These are phyloP conservation scores for Leucania comma DNA, from an alignment of 2,888 invertebrate genomes.

Conservation along the genomic window DNA sequence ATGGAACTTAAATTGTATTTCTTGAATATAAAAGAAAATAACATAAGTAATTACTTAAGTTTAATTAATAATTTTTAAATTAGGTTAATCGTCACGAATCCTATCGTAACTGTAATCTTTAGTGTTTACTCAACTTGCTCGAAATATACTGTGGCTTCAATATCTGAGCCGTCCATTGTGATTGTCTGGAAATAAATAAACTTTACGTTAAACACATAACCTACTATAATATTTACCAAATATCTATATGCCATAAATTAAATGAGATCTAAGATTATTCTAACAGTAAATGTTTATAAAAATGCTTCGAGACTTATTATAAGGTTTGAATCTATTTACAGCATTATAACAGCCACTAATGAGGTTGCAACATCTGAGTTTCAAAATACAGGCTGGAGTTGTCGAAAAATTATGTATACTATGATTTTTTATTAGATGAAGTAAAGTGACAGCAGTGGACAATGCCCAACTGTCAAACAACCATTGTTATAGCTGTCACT, in stretches of 20 bases:
- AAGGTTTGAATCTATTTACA: not conserved
- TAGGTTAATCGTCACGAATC: not conserved
- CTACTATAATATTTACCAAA: too few species aligned
- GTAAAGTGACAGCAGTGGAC: too few species aligned
- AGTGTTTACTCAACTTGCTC: conserved; percentile 70
- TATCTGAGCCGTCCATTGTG: conserved; percentile 70
- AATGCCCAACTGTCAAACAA: too few species aligned
- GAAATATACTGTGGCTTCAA: conserved; percentile 76
- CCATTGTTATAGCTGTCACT: too few species aligned
- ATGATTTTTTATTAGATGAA: too few species aligned
- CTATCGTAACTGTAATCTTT: not conserved
- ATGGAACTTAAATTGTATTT: not conserved
- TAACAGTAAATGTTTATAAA: not conserved
- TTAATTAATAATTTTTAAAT: conserved; percentile 40
- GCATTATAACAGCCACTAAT: not conserved
- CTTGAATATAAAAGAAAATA: conserved; percentile 4
- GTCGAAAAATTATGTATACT: not conserved
- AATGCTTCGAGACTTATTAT: not conserved
- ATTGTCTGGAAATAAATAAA: conserved; percentile 72
- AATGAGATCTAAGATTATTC: not conserved
- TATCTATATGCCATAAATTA: too few species aligned
- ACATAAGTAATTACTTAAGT: conserved; percentile 2
- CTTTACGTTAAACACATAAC: not conserved
- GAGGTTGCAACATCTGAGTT: not conserved
- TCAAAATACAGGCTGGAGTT: not conserved